Conservation (phyloP, 2,113 vertebrate genomes). For the Sialia sialis region DNA sequence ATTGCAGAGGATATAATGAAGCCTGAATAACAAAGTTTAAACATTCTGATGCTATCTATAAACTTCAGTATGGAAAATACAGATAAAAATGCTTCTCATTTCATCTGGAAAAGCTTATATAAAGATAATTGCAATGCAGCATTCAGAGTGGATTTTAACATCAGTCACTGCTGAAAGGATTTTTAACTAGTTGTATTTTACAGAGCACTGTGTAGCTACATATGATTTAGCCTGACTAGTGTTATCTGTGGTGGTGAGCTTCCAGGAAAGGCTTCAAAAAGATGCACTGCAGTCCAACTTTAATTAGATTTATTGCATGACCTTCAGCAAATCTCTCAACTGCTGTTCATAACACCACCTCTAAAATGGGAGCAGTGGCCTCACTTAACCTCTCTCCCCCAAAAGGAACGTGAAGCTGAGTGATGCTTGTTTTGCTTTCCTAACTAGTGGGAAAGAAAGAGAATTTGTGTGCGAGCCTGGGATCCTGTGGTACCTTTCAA, state of each 20-base stretch:
- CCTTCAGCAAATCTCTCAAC: slow-evolving; percentile 31
- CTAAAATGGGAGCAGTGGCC: background rate
- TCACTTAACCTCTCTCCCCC: background rate
- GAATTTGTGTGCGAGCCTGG: background rate
- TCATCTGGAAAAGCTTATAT: slow-evolving; percentile 66
- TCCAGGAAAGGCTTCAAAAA: slow-evolving; percentile 30
- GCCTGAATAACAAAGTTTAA: slow-evolving; percentile 54
- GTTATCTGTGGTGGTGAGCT: background rate
- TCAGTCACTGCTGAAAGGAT: slow-evolving; percentile 7
- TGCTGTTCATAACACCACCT: background rate
- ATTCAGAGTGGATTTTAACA: slow-evolving; percentile 43
- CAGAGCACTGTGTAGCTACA: background rate
- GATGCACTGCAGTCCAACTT: background rate
- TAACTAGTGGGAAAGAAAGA: background rate
- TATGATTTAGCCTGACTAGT: background rate
- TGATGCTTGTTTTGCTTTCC: background rate
- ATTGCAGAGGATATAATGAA: slow-evolving; percentile 37
- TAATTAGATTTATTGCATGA: slow-evolving; percentile 42
- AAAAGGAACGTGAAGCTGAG: background rate
- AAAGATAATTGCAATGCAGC: slow-evolving; percentile 59
- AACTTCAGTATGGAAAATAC: slow-evolving; percentile 47
- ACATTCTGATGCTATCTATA: slow-evolving; percentile 47
- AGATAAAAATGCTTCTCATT: slow-evolving; percentile 68
- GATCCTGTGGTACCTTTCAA: slow-evolving; percentile 76
- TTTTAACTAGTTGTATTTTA: slow-evolving; percentile 32